Evolutionary conservation across 2,797 vertebrate genomes (phyloP), one percentile per base, ranked within the genome.

Genomic region (Falco berigora): DNA sequence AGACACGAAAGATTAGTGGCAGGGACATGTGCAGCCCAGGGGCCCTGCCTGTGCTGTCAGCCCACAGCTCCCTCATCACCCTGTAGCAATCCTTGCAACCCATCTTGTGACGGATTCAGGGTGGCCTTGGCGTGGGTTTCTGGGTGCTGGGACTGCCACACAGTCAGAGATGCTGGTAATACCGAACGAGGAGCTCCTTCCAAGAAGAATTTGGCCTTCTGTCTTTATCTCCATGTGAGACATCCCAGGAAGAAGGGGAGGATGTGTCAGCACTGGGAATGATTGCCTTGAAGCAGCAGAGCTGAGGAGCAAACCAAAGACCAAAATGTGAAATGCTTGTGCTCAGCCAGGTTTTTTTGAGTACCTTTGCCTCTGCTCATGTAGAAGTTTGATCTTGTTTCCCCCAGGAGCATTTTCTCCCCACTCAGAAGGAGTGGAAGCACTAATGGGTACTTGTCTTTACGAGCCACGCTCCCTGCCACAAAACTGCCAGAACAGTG

Each of bases 1-100:
- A 63, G 67, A 67, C 14, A 23, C 0, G 0, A 69, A 25, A 38
- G 15, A n/a, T 42, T 30, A 19, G 47, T 30, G 3, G 5, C 40
- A 28, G 16, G 27, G 11, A n/a, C 17, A 8, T 0, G 1, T 55
- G 42, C 25, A 53, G 38, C 10, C n/a, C 24, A 27, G 34, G 8
- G 10, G 2, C 4, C 4, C 53, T 58, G 18, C 14, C 42, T 53
- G 17, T 47, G 46, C 32, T 5, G 1, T 38, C 38, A 42, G 40
- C 59, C 72, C 42, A 38, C 55, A 74, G 34, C 47, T 67, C 59
- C 79, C 22, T 56, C 36, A 46, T 14, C 38, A 53, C 23, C 32
- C 62, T 61, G 46, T 14, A 40, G 49, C 30, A 64, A 15, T 23
- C 67, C 22, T 15, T 61, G 18, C 9, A 62, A 36, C 14, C 14